Percentiles rank a stretch among this genome's conserved stretches.
phyloP scores from a whole-genome alignment of 2,113 vertebrate species.

The Archocentrus centrarchus region DNA sequence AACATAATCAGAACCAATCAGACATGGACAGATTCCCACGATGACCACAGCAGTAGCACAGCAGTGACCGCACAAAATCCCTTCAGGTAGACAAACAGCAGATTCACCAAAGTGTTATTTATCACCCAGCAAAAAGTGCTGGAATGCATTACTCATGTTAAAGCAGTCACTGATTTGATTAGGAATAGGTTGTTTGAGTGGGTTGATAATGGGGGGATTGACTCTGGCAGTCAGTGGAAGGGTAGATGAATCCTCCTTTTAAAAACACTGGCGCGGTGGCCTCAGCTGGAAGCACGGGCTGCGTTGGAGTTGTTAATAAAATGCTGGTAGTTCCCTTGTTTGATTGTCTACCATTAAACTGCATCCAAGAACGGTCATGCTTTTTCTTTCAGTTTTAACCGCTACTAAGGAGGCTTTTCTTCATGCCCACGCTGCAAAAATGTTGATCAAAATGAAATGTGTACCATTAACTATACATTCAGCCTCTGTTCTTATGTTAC shows the following conservation, averaged over 20 bases:
- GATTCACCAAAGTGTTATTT: conserved; percentile 5
- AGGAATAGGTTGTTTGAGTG: conserved; percentile 54
- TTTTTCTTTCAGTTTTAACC: conserved; percentile 6
- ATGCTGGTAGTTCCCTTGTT: conserved; percentile 14
- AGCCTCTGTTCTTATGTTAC: neutral
- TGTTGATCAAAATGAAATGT: neutral
- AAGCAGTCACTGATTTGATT: conserved; percentile 40
- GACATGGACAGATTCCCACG: conserved; percentile 22
- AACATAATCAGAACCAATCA: conserved; percentile 54
- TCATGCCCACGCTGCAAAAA: neutral
- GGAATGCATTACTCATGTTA: conserved; percentile 44
- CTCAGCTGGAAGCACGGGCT: conserved; percentile 10
- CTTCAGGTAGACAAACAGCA: conserved; percentile 36
- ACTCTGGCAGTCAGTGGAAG: conserved; percentile 48
- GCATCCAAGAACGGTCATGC: conserved; percentile 6
- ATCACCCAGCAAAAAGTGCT: conserved; percentile 31
- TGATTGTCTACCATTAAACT: neutral
- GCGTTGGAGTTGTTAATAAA: conserved; percentile 9
- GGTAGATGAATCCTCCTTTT: conserved; percentile 46
- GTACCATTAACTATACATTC: neutral
- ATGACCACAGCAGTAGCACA: conserved; percentile 18
- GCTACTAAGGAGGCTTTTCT: neutral
- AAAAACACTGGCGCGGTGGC: conserved; percentile 40
- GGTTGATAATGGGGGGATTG: conserved; percentile 56
- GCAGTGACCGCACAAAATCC: conserved; percentile 13